phyloP scores from a whole-genome alignment of 2,888 invertebrate species.

The Tipula unca region DNA sequence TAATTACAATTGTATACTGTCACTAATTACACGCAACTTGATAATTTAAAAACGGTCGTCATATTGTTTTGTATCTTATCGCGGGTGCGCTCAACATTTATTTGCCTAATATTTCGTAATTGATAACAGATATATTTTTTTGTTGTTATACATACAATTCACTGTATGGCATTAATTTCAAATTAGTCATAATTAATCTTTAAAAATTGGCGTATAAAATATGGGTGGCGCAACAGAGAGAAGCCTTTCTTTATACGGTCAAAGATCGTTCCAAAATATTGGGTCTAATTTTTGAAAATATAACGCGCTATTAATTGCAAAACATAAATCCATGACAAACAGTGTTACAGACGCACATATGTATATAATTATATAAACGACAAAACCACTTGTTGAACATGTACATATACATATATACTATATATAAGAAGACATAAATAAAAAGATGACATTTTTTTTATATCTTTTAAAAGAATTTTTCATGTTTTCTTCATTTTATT shows the following conservation, averaged over 20 bases:
- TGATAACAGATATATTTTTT: background rate
- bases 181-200: background rate
- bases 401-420: background rate
- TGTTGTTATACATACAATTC: background rate
- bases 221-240: too few relatives aligned
- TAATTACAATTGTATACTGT: background rate
- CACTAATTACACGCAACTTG: slow-evolving; percentile 8
- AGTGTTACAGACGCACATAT: background rate
- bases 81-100: background rate
- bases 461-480: background rate
- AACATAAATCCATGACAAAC: background rate
- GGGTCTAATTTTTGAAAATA: too few relatives aligned
- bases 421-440: background rate
- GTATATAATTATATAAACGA: background rate
- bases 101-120: background rate
- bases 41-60: slow-evolving; percentile 2
- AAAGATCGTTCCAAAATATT: too few relatives aligned
- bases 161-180: background rate
- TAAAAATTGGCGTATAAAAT: too few relatives aligned
- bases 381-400: background rate
- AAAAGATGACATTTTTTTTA: background rate
- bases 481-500: slow-evolving; percentile 19
- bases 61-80: background rate
- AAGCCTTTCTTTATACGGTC: too few relatives aligned
- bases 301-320: too few relatives aligned